These are phyloP conservation scores for Heliconius charithonia DNA, from an alignment of 2,888 invertebrate genomes.

Conservation along the genomic window DNA sequence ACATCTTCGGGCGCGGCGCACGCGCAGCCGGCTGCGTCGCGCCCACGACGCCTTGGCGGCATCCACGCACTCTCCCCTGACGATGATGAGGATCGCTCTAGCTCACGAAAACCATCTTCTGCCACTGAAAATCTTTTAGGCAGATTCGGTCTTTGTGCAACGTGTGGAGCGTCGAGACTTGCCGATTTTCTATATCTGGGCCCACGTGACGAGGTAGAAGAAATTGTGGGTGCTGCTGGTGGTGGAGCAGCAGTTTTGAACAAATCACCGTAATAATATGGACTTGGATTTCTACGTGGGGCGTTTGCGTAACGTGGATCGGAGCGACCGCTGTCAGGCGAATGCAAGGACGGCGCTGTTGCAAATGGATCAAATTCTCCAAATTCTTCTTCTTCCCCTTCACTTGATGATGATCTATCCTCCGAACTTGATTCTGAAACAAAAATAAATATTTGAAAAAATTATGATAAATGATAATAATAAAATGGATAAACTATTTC, in stretches of 20 bases:
- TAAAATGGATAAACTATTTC: neutral
- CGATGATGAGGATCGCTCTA: conserved; percentile 82
- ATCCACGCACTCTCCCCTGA: conserved; percentile 85
- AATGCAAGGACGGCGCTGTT: conserved; percentile 85
- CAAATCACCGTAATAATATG: conserved; percentile 92
- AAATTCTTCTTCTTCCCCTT: conserved; percentile 85
- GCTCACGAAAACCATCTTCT: conserved; percentile 86
- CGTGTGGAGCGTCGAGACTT: conserved; percentile 89
- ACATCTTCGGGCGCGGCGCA: conserved; percentile 88
- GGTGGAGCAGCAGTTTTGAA: conserved; percentile 82
- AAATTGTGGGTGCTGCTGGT: conserved; percentile 80
- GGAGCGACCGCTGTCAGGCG: conserved; percentile 87
- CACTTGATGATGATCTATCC: conserved; percentile 80
- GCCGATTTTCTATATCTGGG: conserved; percentile 88
- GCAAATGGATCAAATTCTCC: conserved; percentile 80
- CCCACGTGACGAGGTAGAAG: conserved; percentile 75
- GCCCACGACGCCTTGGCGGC: conserved; percentile 88
- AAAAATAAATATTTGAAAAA: conserved; percentile 14
- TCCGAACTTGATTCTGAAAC: conserved; percentile 77
- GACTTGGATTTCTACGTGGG: conserved; percentile 88
- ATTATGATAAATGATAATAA: neutral
- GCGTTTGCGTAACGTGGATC: conserved; percentile 82
- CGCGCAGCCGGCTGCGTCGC: conserved; percentile 88
- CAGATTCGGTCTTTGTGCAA: conserved; percentile 84
- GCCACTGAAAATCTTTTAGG: conserved; percentile 88